Conservation (phyloP, 1,140 invertebrate species). For the Habropoda laboriosa region DNA sequence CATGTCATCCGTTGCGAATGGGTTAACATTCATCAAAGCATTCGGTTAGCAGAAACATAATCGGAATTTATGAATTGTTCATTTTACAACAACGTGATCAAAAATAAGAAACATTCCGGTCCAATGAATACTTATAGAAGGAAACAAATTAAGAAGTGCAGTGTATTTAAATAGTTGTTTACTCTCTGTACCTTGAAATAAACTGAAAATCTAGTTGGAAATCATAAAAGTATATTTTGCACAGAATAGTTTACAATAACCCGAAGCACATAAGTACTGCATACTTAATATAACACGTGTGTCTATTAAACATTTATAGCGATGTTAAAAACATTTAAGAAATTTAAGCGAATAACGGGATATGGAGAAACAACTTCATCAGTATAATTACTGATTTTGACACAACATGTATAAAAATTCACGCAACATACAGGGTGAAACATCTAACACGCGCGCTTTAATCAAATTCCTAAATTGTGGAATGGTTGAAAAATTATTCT, state of each 20-base stretch:
- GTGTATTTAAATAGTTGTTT: neutral
- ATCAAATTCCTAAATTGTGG: no score
- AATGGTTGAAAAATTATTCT: no score
- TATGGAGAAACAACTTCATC: constrained; percentile 9
- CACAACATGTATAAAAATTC: constrained; percentile 43
- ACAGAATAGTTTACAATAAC: constrained; percentile 20
- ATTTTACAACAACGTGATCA: neutral
- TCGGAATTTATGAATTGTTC: neutral
- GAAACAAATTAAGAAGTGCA: neutral
- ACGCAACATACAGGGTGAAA: constrained; percentile 54
- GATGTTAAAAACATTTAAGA: constrained; percentile 21
- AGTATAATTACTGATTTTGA: constrained; percentile 6
- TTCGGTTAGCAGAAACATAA: neutral
- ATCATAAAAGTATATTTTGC: neutral
- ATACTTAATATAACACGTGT: constrained; percentile 36
- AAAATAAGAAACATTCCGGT: neutral
- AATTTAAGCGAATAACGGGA: constrained; percentile 32
- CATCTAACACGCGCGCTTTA: no score
- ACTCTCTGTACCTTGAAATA: neutral
- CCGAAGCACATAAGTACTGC: constrained; percentile 32
- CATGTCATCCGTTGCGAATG: no score
- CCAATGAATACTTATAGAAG: neutral
- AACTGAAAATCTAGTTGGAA: neutral
- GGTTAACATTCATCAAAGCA: neutral
- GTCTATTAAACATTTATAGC: constrained; percentile 35